Evolutionary conservation across 2,888 invertebrate species (phyloP).

Genomic region (Steinernema carpocapsae): DNA sequence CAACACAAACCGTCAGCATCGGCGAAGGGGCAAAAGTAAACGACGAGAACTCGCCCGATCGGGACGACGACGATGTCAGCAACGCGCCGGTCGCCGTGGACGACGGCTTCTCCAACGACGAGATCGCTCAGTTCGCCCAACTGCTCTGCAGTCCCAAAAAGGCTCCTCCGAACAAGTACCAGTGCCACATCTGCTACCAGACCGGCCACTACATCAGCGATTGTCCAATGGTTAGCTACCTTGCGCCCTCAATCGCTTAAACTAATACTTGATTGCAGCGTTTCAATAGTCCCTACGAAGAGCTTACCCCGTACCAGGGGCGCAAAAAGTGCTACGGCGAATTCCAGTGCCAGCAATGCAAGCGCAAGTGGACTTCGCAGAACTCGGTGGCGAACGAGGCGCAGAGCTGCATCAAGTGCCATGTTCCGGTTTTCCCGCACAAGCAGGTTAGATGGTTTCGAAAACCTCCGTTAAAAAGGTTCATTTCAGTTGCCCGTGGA

Average conservation of each 20-base stretch:
- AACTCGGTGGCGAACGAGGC: conserved; percentile 68
- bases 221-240: conserved; percentile 57
- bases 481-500: conserved; percentile 66
- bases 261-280: conserved; percentile 52
- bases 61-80: neutral
- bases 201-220: conserved; percentile 67
- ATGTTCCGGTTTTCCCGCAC: conserved; percentile 67
- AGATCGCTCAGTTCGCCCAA: conserved; percentile 65
- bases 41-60: conserved; percentile 20
- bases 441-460: conserved; percentile 59
- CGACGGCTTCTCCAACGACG: conserved; percentile 64
- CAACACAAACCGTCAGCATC: neutral
- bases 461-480: conserved; percentile 26
- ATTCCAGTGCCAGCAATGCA: conserved; percentile 61
- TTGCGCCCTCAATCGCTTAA: neutral
- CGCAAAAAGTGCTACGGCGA: conserved; percentile 68
- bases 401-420: conserved; percentile 68
- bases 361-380: conserved; percentile 60
- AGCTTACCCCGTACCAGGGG: conserved; percentile 68
- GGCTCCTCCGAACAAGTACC: conserved; percentile 64
- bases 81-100: conserved; percentile 46
- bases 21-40: neutral
- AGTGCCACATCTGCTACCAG: conserved; percentile 67
- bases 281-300: conserved; percentile 67
- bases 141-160: conserved; percentile 68